Base-by-base conservation (phyloP, 2,113 vertebrate genomes). In the Rhynchopsitta pachyrhyncha region DNA sequence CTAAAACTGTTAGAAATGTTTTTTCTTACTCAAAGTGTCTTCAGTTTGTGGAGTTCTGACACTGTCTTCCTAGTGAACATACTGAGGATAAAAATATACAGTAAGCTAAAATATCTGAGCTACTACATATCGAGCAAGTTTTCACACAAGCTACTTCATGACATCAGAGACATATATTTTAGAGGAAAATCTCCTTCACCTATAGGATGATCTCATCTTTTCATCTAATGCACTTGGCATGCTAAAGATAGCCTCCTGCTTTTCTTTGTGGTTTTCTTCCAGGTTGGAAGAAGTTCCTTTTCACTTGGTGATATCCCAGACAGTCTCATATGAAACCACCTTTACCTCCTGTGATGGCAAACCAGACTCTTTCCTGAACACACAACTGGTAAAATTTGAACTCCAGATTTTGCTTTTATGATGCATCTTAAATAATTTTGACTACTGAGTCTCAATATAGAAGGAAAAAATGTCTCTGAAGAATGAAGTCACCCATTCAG, bases 31-130 rank as follows among this genome's bases (percentile, higher is more conserved):
- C 18, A 57, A 46, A 86, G n/a, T 41, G 17, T 46, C 82, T 96
- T 90, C 66, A 89, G 82, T 95, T 95, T 22, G 2, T 94, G 22
- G 84, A 88, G 80, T 83, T 93, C 82, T 95, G 80, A 96, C 89
- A 94, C 83, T 59, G 37, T 86, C 81, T 93, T 92, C 84, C 68
- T 82, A 57, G 95, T 64, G 92, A 95, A 78, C 90, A 93, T 94
- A 81, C 75, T 82, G 88, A 83, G 29, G 82, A 92, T 93, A 96
- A 95, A 97, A 96, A 96, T 91, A 89, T 92, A 81, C 39, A 86
- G 80, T 71, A 76, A 96, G 31, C 69, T 94, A 86, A 96, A 96
- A 95, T 96, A 96, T 88, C 88, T 75, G n/a, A 95, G 69, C 69
- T 94, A 92, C 93, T 92, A 94, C 66, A 94, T 75, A 81, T n/a